phyloP scores from a whole-genome alignment of 1,140 invertebrate genomes.

The Campoletis sonorensis region DNA sequence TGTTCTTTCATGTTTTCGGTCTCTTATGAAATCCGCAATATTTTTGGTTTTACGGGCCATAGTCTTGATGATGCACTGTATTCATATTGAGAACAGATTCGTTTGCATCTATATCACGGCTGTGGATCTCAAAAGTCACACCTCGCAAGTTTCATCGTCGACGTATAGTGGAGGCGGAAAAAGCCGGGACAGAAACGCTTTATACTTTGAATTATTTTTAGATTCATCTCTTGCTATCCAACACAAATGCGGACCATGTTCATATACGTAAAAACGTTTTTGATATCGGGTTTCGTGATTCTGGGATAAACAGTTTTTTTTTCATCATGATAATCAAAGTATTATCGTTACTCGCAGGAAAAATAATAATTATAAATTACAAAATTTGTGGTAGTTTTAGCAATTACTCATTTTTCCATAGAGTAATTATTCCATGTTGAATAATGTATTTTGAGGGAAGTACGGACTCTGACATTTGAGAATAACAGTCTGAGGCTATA shows the following conservation, averaged over 20 bases:
- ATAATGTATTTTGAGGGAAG: no score
- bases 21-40: not conserved
- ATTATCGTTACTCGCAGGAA: no score
- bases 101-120: not conserved
- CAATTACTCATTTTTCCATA: no score
- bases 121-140: slow-evolving; percentile 28
- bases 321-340: not conserved
- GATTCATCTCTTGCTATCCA: slow-evolving; percentile 17
- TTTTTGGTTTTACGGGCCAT: not conserved
- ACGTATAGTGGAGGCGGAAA: slow-evolving; percentile 17
- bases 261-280: slow-evolving; percentile 29
- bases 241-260: slow-evolving; percentile 20
- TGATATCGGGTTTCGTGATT: slow-evolving; percentile 30
- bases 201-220: slow-evolving; percentile 36
- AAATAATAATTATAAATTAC: no score
- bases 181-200: slow-evolving; percentile 33
- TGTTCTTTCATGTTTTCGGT: not conserved
- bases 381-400: no score
- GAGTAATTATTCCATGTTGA: no score
- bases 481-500: no score
- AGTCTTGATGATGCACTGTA: not conserved
- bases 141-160: slow-evolving; percentile 10
- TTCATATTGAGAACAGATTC: slow-evolving; percentile 16
- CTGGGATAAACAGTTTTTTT: slow-evolving; percentile 4
- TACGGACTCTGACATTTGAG: no score